These are phyloP conservation scores for Drosophila putrida DNA, from an alignment of 2,888 invertebrate species.

Conservation along the genomic window DNA sequence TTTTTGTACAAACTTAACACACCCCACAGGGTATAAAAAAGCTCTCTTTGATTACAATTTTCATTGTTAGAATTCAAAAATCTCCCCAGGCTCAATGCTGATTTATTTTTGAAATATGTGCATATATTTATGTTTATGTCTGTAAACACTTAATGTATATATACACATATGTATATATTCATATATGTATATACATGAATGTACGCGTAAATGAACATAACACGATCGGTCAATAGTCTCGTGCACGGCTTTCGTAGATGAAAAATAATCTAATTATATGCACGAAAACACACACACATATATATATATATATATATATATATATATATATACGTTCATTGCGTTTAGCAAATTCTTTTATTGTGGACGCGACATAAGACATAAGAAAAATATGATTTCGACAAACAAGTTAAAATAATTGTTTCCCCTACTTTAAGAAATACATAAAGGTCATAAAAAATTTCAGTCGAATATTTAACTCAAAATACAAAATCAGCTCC, in stretches of 20 bases:
- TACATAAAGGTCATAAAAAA: not conserved
- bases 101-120: conserved; percentile 46
- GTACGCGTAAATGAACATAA: not conserved
- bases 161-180: not conserved
- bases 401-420: not conserved
- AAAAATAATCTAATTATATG: conserved; percentile 42
- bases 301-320: too few species aligned
- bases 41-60: conserved; percentile 10
- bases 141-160: conserved; percentile 11
- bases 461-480: too few species aligned
- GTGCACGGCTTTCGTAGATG: conserved; percentile 12
- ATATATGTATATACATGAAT: not conserved
- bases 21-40: too few species aligned
- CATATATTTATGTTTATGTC: conserved; percentile 17
- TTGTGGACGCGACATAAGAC: not conserved
- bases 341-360: not conserved
- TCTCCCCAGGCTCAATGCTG: conserved; percentile 27
- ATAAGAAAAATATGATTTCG: not conserved
- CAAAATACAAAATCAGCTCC: not conserved
- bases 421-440: too few species aligned
- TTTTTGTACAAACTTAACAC: not conserved
- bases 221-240: conserved; percentile 18
- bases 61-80: conserved; percentile 18
- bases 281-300: too few species aligned
- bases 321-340: not conserved